Conservation (phyloP, 2,113 vertebrate genomes). For the Nyctereutes procyonoides region DNA sequence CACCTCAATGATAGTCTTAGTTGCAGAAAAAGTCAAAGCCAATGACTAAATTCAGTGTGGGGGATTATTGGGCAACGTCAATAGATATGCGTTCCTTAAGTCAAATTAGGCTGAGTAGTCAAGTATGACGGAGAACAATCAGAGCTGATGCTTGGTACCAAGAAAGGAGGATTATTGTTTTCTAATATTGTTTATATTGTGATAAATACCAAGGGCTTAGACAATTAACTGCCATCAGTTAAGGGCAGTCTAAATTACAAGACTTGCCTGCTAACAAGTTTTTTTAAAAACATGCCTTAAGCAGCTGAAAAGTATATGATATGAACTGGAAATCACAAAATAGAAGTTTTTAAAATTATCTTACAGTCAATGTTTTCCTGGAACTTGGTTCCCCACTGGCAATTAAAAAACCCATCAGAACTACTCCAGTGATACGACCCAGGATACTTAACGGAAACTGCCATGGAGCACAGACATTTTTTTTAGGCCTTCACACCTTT, state of each 20-base stretch:
- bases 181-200: conserved; percentile 11
- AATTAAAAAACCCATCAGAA: conserved; percentile 54
- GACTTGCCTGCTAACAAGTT: background rate
- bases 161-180: conserved; percentile 19
- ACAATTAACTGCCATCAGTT: background rate
- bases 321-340: conserved; percentile 45
- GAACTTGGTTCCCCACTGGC: background rate
- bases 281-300: no score
- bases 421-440: background rate
- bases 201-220: conserved; percentile 21
- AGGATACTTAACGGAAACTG: background rate
- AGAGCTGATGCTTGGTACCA: background rate
- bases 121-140: background rate
- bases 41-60: background rate
- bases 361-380: conserved; percentile 37
- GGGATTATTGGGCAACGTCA: background rate
- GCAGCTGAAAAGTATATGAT: background rate
- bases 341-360: background rate
- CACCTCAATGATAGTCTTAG: background rate
- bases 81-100: background rate
- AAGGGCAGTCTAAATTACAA: conserved; percentile 16
- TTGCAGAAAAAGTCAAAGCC: background rate
- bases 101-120: conserved; percentile 8
- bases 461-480: background rate
- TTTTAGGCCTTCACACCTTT: conserved; percentile 43